A percentile compares a stretch with the other conserved stretches of the same genome.
Conservation (phyloP, 2,113 vertebrate species). For the Clarias gariepinus region DNA sequence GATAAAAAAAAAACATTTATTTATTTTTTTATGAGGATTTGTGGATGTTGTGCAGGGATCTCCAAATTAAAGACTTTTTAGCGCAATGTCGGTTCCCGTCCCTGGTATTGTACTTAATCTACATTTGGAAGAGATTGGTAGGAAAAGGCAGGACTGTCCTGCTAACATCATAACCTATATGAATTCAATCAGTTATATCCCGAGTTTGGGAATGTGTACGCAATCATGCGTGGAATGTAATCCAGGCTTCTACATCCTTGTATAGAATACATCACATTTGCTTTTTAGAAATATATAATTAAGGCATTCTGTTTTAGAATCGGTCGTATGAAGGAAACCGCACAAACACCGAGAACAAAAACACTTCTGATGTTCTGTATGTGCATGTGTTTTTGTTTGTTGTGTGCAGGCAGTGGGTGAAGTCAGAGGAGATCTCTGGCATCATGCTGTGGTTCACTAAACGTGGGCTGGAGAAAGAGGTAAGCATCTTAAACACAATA, state of each 20-base stretch:
- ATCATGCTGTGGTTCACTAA: constrained; percentile 87
- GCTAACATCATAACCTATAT: neutral
- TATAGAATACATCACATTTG: neutral
- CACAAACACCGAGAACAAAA: neutral
- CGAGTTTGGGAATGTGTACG: neutral
- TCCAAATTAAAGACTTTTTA: neutral
- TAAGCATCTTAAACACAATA: constrained; percentile 61
- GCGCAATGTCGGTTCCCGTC: neutral
- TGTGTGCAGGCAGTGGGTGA: constrained; percentile 83
- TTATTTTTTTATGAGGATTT: neutral
- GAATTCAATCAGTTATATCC: neutral
- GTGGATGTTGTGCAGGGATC: neutral
- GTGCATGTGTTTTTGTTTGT: neutral
- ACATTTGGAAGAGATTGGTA: neutral
- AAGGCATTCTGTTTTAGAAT: neutral
- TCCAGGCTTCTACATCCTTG: neutral
- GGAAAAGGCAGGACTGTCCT: neutral
- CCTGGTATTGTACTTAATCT: neutral
- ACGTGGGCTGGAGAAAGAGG: constrained; percentile 89
- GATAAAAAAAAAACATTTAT: no score
- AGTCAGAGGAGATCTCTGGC: constrained; percentile 81
- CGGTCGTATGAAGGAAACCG: neutral
- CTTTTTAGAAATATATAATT: neutral
- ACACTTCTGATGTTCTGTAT: neutral
- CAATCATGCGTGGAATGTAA: neutral